Evolutionary conservation across 2,888 invertebrate genomes (phyloP), one percentile per base, ranked within the genome.

Genomic region (Cerceris ruficornis): DNA sequence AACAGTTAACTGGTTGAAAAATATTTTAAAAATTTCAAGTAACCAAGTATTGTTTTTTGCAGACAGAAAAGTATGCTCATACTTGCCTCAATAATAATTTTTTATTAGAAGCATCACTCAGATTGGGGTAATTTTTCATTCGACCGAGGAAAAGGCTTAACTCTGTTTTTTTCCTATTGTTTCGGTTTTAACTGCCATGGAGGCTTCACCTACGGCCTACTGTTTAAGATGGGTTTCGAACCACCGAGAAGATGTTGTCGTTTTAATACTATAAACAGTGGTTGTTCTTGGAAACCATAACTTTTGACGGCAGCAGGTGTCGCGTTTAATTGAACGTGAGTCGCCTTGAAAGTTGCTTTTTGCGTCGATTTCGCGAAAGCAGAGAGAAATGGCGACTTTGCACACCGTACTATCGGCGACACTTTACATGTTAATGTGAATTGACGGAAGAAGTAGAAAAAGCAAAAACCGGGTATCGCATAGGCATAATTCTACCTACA

Each of bases 241-340:
- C 43, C 7, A 46, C 43, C 60, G 61, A 73, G 68, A 42, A 69
- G 50, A 49, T 69, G 60, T 57, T 57, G 61, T 49, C 61, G 68
- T 61, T 69, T 69, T 73, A 60, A 69, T 50, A 43, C 54, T 43
- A 59, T 66, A 71, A 71, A 54, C 77, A 69, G 79, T 74, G 72
- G 80, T 72, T 54, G 76, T 77, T 77, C 80, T 57, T 65, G 80
- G 71, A 75, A 75, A 77, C 65, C 69, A 72, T 66, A 55, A 80
- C 59, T 64, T 59, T 75, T 62, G 74, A 72, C 73, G 67, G 69
- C 81, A 83, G 83, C 83, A 83, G 83, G 83, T 83, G 83, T 68
- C 73, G 65, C 64, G 50, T 70, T 41, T 75, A 83, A 83, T 83
- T 83, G 75, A 66, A 57, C 52, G 55, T 66, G 60, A 66, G 60